These are phyloP conservation scores for Mercenaria mercenaria DNA, from an alignment of 1,140 invertebrate species.

Conservation along the genomic window DNA sequence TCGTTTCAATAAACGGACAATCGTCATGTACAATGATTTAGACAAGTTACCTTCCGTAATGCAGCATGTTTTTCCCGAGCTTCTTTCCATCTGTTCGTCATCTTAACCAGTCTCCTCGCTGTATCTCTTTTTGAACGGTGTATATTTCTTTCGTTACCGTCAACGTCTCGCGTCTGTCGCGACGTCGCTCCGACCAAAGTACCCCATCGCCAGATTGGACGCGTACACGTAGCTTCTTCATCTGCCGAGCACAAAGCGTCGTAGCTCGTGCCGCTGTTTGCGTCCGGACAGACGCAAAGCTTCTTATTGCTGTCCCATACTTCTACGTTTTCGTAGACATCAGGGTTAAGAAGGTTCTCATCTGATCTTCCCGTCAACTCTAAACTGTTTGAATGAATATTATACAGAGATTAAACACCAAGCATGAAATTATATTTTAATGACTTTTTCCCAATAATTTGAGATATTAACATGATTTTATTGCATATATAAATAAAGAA, in stretches of 20 bases:
- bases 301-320: not conserved
- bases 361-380: not conserved
- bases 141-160: too few species aligned
- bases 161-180: not conserved
- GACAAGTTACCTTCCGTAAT: not conserved
- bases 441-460: too few species aligned
- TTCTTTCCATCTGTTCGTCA: not conserved
- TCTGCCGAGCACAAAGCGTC: not conserved
- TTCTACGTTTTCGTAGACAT: not conserved
- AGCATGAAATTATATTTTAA: too few species aligned
- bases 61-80: not conserved
- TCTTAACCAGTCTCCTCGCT: not conserved
- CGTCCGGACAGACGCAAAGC: not conserved
- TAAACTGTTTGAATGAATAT: not conserved
- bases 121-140: not conserved
- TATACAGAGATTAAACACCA: too few species aligned
- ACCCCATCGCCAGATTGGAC: not conserved
- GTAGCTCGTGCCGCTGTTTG: not conserved
- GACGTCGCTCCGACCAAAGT: not conserved
- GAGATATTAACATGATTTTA: too few species aligned
- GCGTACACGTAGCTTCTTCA: conserved; percentile 9
- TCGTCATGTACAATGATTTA: too few species aligned
- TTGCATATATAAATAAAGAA: too few species aligned
- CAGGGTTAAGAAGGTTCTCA: conserved; percentile 22
- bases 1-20: too few species aligned